Evolutionary conservation across 1,140 invertebrate genomes (phyloP).

Genomic region (Capitella teleta): DNA sequence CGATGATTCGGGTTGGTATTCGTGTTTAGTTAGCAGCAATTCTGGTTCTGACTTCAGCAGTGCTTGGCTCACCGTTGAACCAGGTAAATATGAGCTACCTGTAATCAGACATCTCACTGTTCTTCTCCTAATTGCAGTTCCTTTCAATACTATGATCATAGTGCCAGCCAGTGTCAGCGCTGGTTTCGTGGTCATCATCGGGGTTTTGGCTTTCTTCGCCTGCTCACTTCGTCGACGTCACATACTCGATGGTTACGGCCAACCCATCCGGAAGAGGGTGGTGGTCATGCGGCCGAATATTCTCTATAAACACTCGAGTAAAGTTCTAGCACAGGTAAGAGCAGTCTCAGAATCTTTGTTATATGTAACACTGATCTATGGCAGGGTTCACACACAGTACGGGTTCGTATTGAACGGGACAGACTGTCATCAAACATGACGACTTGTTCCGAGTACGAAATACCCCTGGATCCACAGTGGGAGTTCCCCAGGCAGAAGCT

Average conservation of each 20-base stretch:
- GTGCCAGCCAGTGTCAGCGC: too few relatives aligned
- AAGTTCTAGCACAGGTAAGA: too few relatives aligned
- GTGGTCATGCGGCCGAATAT: constrained; percentile 53
- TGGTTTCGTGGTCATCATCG: too few relatives aligned
- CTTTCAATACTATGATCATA: too few relatives aligned
- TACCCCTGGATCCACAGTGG: constrained; percentile 83
- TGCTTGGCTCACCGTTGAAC: constrained; percentile 70
- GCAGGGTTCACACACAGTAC: constrained; percentile 38
- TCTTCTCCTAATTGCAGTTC: too few relatives aligned
- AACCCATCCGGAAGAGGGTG: constrained; percentile 39
- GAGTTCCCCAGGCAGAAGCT: constrained; percentile 76
- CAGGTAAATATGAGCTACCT: neutral
- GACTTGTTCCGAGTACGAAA: constrained; percentile 71
- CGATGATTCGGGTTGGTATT: constrained; percentile 83
- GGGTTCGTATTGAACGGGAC: constrained; percentile 34
- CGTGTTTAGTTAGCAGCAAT: constrained; percentile 72
- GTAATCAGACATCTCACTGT: too few relatives aligned
- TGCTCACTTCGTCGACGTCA: too few relatives aligned
- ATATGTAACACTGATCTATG: constrained; percentile 20
- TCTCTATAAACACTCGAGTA: constrained; percentile 26
- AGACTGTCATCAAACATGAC: constrained; percentile 39
- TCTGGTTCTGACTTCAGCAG: constrained; percentile 64
- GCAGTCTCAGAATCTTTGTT: too few relatives aligned
- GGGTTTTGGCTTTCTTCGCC: too few relatives aligned
- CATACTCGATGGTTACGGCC: too few relatives aligned